Base-by-base conservation (phyloP, 2,113 vertebrate species). In the Carassius carassius region DNA sequence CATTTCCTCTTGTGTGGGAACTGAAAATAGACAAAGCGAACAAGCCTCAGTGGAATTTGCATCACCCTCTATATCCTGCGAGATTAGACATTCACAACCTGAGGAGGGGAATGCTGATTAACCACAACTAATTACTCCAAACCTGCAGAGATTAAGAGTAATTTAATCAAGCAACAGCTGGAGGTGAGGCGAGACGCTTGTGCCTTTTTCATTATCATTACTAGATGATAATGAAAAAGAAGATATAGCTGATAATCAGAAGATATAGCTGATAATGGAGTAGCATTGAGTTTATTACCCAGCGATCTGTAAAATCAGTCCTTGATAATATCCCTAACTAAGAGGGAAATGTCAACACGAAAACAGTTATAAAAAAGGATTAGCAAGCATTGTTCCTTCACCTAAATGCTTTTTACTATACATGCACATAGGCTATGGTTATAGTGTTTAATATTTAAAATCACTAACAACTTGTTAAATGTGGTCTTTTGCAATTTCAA, bases 1-100 rank as follows among this genome's bases (percentile, higher is more conserved):
- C 98, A 99, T 98, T 89, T 99, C 98, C 91, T 99, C 98, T 58
- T 98, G 97, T 77, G 98, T 99, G 35, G 98, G 98, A 92, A 99
- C 98, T 99, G 88, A 72, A 89, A 56, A 87, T 7, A 89, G 37
- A 78, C 2, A 82, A 35, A 90, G 72, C 77, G 87, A 80, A 91
- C 32, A 88, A 78, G 77, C 81, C n/a, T 63, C 58, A 76, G 21
- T 49, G 79, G 29, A 35, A 77, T 56, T 29, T 56, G n/a, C 19
- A 77, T 86, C 41, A 67, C 81, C 51, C n/a, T 29, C 37, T 37
- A 67, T 69, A 78, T 32, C 32, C 17, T 78, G 82, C 75, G 44
- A 74, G 49, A 79, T 56, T 25, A 58, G 47, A 47, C 41, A 56
- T 72, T 67, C 29, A 14, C 62, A 63, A 77, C 37, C 14, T 13